Conservation (phyloP, 2,797 vertebrate species). For the Todus mexicanus region DNA sequence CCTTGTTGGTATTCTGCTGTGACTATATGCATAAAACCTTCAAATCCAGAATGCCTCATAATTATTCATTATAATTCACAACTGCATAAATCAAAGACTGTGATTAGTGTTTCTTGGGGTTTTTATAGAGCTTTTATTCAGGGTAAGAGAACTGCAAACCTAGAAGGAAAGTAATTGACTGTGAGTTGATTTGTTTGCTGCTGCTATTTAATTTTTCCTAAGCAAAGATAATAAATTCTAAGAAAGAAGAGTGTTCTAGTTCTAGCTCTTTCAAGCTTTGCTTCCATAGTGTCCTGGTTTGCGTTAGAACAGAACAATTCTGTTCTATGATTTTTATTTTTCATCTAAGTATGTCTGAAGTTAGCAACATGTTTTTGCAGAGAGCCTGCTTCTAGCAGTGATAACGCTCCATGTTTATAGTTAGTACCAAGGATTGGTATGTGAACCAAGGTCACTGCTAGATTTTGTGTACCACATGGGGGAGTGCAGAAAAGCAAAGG, state of each 20-base stretch:
- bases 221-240: not conserved
- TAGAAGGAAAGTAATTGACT: not conserved
- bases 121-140: not conserved
- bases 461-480: too few species aligned
- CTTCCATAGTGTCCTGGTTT: too few species aligned
- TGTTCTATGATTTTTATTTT: too few species aligned
- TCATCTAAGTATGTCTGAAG: too few species aligned
- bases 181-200: not conserved
- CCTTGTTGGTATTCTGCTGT: not conserved
- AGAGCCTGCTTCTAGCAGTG: too few species aligned
- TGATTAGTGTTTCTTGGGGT: not conserved
- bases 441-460: too few species aligned
- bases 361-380: too few species aligned
- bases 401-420: too few species aligned
- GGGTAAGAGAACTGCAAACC: not conserved
- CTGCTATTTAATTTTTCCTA: not conserved
- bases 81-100: not conserved
- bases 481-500: too few species aligned
- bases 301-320: too few species aligned
- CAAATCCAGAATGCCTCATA: not conserved
- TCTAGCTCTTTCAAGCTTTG: not conserved
- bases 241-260: not conserved
- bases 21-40: not conserved
- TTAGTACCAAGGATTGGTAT: too few species aligned
- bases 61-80: not conserved